phyloP scores from a whole-genome alignment of 2,888 invertebrate genomes.

The Agrilus mali region DNA sequence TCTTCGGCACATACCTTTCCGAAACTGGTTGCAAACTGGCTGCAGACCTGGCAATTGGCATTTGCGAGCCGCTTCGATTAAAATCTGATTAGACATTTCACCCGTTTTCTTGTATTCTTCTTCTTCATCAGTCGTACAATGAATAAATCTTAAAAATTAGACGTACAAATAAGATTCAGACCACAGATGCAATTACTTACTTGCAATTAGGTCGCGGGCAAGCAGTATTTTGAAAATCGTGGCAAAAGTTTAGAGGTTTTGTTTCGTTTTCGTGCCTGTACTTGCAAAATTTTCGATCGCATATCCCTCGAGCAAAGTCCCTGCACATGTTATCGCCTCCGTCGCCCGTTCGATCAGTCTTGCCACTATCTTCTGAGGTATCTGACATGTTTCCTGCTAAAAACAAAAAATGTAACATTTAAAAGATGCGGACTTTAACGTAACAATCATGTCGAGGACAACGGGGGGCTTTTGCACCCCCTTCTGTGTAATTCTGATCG shows the following conservation, averaged over 20 bases:
- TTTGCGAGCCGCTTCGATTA: constrained; percentile 33
- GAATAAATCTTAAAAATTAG: constrained; percentile 46
- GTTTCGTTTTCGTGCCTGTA: constrained; percentile 38
- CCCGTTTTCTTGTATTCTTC: constrained; percentile 61
- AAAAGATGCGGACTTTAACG: neutral
- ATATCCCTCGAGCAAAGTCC: constrained; percentile 45
- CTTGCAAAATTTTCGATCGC: constrained; percentile 42
- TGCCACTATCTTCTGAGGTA: constrained; percentile 24
- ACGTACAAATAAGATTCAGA: neutral
- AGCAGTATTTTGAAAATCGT: constrained; percentile 60
- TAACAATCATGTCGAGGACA: no score
- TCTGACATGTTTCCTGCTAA: constrained; percentile 24
- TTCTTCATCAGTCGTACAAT: constrained; percentile 65
- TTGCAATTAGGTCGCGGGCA: constrained; percentile 60
- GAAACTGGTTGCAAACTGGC: constrained; percentile 38
- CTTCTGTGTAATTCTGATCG: no score
- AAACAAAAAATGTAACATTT: constrained; percentile 9
- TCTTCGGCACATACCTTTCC: constrained; percentile 35
- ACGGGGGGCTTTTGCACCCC: no score
- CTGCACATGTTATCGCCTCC: constrained; percentile 36
- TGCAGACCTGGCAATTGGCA: constrained; percentile 32
- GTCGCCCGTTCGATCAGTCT: constrained; percentile 22
- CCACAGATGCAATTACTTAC: constrained; percentile 20
- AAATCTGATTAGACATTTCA: constrained; percentile 49
- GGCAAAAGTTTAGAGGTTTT: constrained; percentile 40